Conservation (phyloP, 2,888 invertebrate species). For the Unio delphinus region DNA sequence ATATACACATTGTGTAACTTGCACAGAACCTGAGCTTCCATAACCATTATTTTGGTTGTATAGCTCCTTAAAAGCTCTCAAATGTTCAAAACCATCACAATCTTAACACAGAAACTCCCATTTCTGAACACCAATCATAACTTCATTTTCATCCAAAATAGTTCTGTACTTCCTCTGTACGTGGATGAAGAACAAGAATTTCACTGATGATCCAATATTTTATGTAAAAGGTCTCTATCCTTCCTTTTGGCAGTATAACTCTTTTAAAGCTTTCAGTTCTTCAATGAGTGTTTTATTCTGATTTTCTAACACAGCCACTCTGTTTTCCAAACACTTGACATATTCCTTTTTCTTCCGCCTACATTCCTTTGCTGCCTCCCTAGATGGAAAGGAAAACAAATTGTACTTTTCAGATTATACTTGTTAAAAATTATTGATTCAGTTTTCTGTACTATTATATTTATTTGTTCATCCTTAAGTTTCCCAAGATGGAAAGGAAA, state of each 20-base stretch:
- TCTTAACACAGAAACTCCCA: too few relatives aligned
- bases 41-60: too few relatives aligned
- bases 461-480: neutral
- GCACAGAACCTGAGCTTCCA: too few relatives aligned
- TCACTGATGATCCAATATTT: too few relatives aligned
- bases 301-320: conserved; percentile 98
- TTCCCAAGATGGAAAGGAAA: too few relatives aligned
- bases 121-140: too few relatives aligned
- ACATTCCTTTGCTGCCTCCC: conserved; percentile 99
- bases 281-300: conserved; percentile 99
- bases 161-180: too few relatives aligned
- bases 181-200: too few relatives aligned
- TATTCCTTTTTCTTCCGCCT: conserved; percentile 99
- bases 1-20: too few relatives aligned
- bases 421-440: neutral
- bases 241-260: conserved; percentile 86
- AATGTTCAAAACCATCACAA: too few relatives aligned
- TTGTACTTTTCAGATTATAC: neutral
- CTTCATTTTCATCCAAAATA: too few relatives aligned
- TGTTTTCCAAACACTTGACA: conserved; percentile 99
- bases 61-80: too few relatives aligned
- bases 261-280: conserved; percentile 97
- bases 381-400: conserved; percentile 59
- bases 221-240: conserved; percentile 18
- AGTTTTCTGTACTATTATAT: neutral